phyloP scores from a whole-genome alignment of 2,113 vertebrate genomes.

The Caranx ignobilis region DNA sequence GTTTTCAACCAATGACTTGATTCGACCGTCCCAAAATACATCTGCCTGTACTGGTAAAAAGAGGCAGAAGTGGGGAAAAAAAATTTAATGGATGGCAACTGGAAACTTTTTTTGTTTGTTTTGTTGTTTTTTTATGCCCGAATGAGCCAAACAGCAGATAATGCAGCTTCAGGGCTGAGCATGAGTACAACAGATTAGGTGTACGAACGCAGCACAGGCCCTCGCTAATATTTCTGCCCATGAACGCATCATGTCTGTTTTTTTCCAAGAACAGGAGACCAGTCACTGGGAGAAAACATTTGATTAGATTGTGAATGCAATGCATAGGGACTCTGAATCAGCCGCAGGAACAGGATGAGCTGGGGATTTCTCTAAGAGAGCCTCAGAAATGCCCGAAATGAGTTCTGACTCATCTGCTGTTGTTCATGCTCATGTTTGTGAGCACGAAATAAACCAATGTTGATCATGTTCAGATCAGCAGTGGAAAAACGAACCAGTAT shows the following conservation, averaged over 20 bases:
- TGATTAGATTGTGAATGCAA: slow-evolving; percentile 33
- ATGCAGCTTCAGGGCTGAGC: slow-evolving; percentile 1
- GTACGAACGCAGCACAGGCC: slow-evolving; percentile 5
- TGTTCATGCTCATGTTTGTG: background rate
- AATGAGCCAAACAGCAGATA: slow-evolving; percentile 35
- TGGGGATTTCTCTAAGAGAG: background rate
- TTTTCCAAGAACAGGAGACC: slow-evolving; percentile 23
- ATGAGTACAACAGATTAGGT: slow-evolving; percentile 11
- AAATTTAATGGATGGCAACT: background rate
- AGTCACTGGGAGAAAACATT: slow-evolving; percentile 40
- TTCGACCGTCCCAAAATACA: background rate
- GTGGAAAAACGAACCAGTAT: background rate
- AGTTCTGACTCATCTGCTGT: background rate
- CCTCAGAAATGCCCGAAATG: background rate
- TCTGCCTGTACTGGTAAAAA: background rate
- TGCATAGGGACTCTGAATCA: slow-evolving; percentile 5
- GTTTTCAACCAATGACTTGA: slow-evolving; percentile 9
- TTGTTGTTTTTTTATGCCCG: background rate
- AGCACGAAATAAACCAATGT: no score
- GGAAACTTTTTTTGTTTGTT: slow-evolving; percentile 21
- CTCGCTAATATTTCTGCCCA: slow-evolving; percentile 24
- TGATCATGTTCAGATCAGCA: no score
- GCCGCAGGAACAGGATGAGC: slow-evolving; percentile 24
- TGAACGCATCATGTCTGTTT: slow-evolving; percentile 14
- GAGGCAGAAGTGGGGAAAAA: background rate